Percentiles rank a stretch among this genome's conserved stretches.
These are phyloP conservation scores for Paraescarpia echinospica DNA, from an alignment of 1,140 invertebrate genomes.

Conservation along the genomic window DNA sequence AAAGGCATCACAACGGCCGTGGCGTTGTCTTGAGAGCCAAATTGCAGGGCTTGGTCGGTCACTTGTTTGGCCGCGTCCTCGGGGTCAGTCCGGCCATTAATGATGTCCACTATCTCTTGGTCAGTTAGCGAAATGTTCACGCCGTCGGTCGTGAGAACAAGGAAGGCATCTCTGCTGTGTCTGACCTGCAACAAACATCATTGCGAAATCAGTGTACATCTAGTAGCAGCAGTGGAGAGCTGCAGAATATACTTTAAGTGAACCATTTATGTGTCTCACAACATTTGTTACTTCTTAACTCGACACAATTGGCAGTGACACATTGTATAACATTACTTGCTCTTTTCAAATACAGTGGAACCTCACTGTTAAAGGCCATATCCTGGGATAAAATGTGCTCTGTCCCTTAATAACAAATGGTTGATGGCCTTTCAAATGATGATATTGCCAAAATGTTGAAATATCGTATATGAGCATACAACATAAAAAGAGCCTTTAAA, in stretches of 20 bases:
- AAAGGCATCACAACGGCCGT: slow-evolving; percentile 63
- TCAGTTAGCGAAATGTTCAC: slow-evolving; percentile 62
- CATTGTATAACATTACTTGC: no score
- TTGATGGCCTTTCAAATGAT: no score
- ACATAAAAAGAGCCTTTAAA: no score
- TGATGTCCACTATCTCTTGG: slow-evolving; percentile 62
- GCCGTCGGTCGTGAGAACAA: slow-evolving; percentile 64
- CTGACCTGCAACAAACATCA: slow-evolving; percentile 55
- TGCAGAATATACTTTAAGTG: not conserved
- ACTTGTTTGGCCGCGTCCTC: slow-evolving; percentile 60
- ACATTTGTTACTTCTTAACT: not conserved
- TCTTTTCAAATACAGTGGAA: no score
- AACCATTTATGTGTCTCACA: not conserved
- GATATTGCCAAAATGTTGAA: no score
- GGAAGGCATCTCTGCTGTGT: slow-evolving; percentile 63
- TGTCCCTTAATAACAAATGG: no score
- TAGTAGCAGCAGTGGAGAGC: not conserved
- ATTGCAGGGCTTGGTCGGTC: slow-evolving; percentile 62
- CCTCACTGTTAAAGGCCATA: no score
- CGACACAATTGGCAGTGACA: no score
- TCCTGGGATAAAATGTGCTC: no score
- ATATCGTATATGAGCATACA: no score
- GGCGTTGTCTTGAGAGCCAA: slow-evolving; percentile 64
- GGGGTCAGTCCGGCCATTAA: slow-evolving; percentile 59
- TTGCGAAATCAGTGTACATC: not conserved